Evolutionary conservation across 2,113 vertebrate species (phyloP).

Genomic region (Phalacrocorax brasilianus): DNA sequence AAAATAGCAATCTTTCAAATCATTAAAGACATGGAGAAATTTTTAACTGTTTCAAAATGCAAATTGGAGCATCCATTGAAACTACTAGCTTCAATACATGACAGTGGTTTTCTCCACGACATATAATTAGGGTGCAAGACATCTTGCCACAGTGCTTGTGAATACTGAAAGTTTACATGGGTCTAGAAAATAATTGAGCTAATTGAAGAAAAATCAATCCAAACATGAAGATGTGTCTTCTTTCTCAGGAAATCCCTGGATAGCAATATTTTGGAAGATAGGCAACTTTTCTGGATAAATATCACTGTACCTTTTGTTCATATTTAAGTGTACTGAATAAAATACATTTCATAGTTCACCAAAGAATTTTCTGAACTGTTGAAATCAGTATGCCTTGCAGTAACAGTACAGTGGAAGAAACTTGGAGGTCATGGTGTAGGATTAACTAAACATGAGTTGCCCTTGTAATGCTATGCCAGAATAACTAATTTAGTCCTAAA

Average conservation of each 20-base stretch:
- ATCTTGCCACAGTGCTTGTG: neutral
- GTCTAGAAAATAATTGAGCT: neutral
- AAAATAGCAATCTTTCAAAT: neutral
- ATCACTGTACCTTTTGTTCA: neutral
- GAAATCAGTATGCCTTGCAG: neutral
- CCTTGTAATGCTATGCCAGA: neutral
- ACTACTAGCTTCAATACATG: neutral
- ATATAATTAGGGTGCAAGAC: neutral
- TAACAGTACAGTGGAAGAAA: neutral
- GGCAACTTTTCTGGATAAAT: neutral
- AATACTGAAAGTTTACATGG: neutral
- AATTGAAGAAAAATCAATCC: neutral
- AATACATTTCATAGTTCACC: neutral
- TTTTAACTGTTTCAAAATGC: neutral
- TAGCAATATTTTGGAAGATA: neutral
- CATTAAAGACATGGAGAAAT: neutral
- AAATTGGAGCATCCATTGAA: neutral
- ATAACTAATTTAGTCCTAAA: neutral
- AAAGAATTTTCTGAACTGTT: neutral
- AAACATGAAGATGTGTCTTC: neutral
- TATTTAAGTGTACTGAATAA: neutral
- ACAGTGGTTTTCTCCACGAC: neutral
- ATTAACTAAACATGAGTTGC: neutral
- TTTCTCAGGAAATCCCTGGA: neutral
- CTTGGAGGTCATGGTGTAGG: neutral